Evolutionary conservation across 2,113 vertebrate species (phyloP).

Genomic region (Ageneiosus marmoratus): DNA sequence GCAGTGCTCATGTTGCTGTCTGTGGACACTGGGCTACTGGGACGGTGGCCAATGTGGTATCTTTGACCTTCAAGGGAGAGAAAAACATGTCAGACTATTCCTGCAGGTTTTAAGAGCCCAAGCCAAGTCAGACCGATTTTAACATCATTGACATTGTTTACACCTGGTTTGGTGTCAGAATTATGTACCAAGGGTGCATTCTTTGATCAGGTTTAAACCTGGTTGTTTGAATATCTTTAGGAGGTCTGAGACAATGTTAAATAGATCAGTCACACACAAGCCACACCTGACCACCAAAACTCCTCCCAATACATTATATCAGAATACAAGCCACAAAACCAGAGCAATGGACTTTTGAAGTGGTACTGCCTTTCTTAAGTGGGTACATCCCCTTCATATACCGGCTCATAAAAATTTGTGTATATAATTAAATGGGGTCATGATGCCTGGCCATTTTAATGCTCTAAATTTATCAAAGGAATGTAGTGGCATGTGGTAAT

Average conservation of each 20-base stretch:
- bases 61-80: conserved; percentile 69
- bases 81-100: conserved; percentile 2
- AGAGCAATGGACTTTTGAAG: neutral
- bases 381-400: neutral
- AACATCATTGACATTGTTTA: neutral
- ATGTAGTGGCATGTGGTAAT: neutral
- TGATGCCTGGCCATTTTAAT: neutral
- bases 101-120: neutral
- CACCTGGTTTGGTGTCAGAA: neutral
- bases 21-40: conserved; percentile 92
- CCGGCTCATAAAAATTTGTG: neutral
- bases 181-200: neutral
- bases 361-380: neutral
- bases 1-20: conserved; percentile 96
- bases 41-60: conserved; percentile 90
- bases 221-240: neutral
- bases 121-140: neutral
- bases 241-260: neutral
- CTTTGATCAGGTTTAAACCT: neutral
- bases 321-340: neutral
- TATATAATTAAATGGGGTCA: neutral
- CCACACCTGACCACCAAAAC: neutral
- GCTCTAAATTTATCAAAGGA: neutral
- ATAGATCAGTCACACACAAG: neutral
- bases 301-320: conserved; percentile 1